These are phyloP conservation scores for Cephalopterus ornatus DNA, from an alignment of 2,113 vertebrate genomes.

Conservation along the genomic window DNA sequence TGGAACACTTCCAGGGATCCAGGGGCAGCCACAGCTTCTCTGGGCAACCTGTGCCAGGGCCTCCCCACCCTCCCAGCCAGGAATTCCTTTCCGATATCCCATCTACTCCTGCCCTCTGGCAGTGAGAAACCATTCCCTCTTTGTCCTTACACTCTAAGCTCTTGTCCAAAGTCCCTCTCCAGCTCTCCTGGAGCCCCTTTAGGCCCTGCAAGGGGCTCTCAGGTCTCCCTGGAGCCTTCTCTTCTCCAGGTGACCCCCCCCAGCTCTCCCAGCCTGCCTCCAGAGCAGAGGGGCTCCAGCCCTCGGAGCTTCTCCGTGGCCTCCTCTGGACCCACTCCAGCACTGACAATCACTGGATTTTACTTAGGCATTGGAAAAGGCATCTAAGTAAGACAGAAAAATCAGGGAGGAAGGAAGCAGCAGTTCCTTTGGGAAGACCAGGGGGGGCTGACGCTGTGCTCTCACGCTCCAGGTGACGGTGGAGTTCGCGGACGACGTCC, in stretches of 20 bases:
- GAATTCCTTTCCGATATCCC: not conserved
- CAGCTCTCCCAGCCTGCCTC: not conserved
- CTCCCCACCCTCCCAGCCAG: rapidly evolving
- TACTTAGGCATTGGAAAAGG: rapidly evolving
- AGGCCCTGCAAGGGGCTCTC: not conserved
- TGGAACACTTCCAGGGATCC: not conserved
- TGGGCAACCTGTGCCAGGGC: not conserved
- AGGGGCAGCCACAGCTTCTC: not conserved
- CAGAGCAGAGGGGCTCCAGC: not conserved
- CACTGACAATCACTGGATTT: rapidly evolving
- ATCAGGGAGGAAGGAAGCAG: rapidly evolving
- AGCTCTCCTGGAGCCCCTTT: not conserved
- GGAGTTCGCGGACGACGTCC: constrained; percentile 94
- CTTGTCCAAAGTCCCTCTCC: not conserved
- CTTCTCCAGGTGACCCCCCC: rapidly evolving
- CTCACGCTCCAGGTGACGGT: constrained; percentile 85
- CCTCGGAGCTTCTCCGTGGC: not conserved
- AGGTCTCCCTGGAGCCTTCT: not conserved
- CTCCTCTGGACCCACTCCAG: not conserved
- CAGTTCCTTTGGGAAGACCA: rapidly evolving
- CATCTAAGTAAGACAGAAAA: rapidly evolving
- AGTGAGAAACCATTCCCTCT: not conserved
- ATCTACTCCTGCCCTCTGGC: not conserved
- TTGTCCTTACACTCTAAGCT: not conserved
- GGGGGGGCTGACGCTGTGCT: rapidly evolving